Evolutionary conservation across 2,888 invertebrate species (phyloP).

Genomic region (Ellobium chinense): DNA sequence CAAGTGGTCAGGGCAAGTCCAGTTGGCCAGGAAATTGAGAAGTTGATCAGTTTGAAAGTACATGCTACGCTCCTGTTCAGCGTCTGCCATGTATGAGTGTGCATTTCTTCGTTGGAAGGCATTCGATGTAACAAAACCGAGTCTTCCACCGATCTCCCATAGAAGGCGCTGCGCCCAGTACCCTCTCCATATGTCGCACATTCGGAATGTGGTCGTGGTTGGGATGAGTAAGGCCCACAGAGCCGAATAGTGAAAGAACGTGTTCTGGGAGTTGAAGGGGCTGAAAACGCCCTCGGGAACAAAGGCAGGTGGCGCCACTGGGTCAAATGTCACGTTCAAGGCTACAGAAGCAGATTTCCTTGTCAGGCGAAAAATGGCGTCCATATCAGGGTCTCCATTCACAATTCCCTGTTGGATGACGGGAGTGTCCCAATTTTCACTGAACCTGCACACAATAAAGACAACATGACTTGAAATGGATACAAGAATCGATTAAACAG

Average conservation of each 20-base stretch:
- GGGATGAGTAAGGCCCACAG: constrained; percentile 68
- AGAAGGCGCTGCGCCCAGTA: constrained; percentile 67
- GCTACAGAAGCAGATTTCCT: constrained; percentile 43
- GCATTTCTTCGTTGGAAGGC: constrained; percentile 55
- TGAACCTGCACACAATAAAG: constrained; percentile 40
- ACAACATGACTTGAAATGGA: background rate
- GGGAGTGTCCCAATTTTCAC: constrained; percentile 44
- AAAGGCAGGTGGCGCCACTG: constrained; percentile 58
- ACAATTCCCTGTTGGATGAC: constrained; percentile 67
- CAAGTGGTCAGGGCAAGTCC: constrained; percentile 53
- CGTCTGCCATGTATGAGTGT: constrained; percentile 60
- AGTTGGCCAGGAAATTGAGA: constrained; percentile 51
- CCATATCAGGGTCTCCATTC: constrained; percentile 71
- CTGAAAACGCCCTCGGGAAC: constrained; percentile 59
- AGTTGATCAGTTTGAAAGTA: constrained; percentile 55
- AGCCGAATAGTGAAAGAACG: constrained; percentile 60
- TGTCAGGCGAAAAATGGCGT: constrained; percentile 67
- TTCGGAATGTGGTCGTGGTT: constrained; percentile 57
- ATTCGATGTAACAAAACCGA: constrained; percentile 61
- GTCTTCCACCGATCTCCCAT: constrained; percentile 56
- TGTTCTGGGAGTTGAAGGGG: constrained; percentile 70
- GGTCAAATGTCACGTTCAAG: constrained; percentile 60
- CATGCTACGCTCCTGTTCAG: constrained; percentile 57
- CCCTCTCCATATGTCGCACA: constrained; percentile 66
- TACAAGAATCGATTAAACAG: background rate